Evolutionary conservation across 2,113 vertebrate species (phyloP).

Genomic region (Heteronetta atricapilla): DNA sequence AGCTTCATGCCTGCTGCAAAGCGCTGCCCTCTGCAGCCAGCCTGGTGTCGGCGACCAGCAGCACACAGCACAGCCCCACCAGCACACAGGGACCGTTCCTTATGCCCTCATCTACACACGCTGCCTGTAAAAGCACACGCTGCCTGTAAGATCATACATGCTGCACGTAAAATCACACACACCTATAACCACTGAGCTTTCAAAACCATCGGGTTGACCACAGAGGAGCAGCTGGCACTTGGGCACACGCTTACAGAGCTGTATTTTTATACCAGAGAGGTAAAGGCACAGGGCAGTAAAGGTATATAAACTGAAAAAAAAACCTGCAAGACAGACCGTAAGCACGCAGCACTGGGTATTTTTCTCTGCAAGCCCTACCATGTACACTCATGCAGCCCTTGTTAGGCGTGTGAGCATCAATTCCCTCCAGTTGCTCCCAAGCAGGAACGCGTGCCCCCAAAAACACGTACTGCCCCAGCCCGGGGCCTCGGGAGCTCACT

Average conservation of each 20-base stretch:
- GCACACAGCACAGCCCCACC: not conserved
- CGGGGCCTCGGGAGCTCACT: fast-evolving
- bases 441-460: fast-evolving
- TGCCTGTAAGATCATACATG: not conserved
- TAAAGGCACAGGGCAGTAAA: not conserved
- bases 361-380: fast-evolving
- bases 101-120: not conserved
- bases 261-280: not conserved
- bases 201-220: not conserved
- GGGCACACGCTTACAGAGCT: not conserved
- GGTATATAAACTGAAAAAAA: not conserved
- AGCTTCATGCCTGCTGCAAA: not conserved
- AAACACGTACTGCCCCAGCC: fast-evolving
- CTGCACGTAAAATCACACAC: not conserved
- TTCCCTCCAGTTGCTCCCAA: fast-evolving
- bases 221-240: not conserved
- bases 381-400: not conserved
- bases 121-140: not conserved
- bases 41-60: no score
- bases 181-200: fast-evolving
- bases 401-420: fast-evolving
- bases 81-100: fast-evolving
- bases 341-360: fast-evolving
- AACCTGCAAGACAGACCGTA: not conserved
- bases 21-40: not conserved